phyloP scores from a whole-genome alignment of 2,797 vertebrate genomes.

The Thamnophis elegans region DNA sequence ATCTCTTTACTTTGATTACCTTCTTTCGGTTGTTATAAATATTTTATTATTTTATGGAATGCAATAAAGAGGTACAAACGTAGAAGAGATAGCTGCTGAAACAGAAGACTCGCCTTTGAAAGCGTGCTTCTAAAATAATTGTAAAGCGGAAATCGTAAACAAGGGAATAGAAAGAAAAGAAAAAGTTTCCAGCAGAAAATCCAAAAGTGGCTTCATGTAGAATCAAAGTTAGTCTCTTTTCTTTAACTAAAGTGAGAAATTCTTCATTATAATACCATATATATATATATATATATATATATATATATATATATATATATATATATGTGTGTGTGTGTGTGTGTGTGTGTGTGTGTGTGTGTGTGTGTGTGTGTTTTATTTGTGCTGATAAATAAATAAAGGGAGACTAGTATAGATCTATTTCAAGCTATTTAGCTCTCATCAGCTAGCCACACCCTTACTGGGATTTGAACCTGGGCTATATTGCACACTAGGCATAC shows the following conservation, averaged over 20 bases:
- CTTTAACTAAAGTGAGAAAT: not conserved
- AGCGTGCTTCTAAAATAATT: not conserved
- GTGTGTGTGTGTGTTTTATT: no score
- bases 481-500: no score
- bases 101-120: not conserved
- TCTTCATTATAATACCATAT: not conserved
- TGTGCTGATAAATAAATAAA: no score
- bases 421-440: no score
- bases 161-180: not conserved
- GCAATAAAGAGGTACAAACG: not conserved
- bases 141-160: not conserved
- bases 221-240: not conserved
- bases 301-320: no score
- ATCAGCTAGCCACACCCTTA: no score
- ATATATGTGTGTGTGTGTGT: no score
- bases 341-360: no score
- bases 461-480: no score
- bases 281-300: no score
- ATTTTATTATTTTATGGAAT: not conserved
- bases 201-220: not conserved
- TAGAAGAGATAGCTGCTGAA: not conserved
- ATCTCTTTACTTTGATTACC: not conserved
- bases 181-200: not conserved
- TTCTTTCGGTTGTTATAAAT: not conserved
- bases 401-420: no score